Conservation (phyloP, 2,888 invertebrate species). For the Aporophyla nigra region DNA sequence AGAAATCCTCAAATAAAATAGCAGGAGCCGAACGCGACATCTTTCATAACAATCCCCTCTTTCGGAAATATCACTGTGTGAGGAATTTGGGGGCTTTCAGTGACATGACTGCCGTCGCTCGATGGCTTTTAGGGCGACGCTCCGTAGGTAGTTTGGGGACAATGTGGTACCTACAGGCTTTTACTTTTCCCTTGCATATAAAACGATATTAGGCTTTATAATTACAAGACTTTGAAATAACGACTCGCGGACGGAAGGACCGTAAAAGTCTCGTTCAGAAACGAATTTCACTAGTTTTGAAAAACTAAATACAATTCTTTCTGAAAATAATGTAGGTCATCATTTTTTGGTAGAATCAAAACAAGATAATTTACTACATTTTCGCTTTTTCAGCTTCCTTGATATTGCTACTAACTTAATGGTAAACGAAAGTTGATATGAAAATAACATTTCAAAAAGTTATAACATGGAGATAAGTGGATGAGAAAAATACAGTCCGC, state of each 20-base stretch:
- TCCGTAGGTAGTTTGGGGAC: conserved; percentile 36
- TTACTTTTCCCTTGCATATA: conserved; percentile 27
- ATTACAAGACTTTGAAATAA: background rate
- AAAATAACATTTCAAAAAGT: conserved; percentile 41
- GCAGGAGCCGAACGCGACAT: conserved; percentile 72
- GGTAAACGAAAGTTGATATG: conserved; percentile 7
- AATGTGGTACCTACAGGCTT: conserved; percentile 39
- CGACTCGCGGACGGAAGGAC: background rate
- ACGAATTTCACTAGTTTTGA: background rate
- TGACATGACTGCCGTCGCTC: conserved; percentile 73
- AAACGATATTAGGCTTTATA: background rate
- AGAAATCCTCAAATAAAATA: conserved; percentile 76
- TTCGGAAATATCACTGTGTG: conserved; percentile 77
- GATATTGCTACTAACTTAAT: conserved; percentile 13
- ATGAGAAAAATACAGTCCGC: conserved; percentile 39
- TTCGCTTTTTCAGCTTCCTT: conserved; percentile 13
- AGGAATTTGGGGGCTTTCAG: conserved; percentile 79
- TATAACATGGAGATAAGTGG: conserved; percentile 24
- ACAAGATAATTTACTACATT: background rate
- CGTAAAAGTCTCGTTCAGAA: background rate
- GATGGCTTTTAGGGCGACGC: conserved; percentile 73
- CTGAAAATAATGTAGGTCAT: background rate
- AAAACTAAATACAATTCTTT: background rate
- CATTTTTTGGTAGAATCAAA: background rate
- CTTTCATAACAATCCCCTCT: conserved; percentile 74